Percentiles rank a stretch among this genome's conserved stretches.
phyloP scores from a whole-genome alignment of 2,888 invertebrate genomes.

The Timema cristinae region DNA sequence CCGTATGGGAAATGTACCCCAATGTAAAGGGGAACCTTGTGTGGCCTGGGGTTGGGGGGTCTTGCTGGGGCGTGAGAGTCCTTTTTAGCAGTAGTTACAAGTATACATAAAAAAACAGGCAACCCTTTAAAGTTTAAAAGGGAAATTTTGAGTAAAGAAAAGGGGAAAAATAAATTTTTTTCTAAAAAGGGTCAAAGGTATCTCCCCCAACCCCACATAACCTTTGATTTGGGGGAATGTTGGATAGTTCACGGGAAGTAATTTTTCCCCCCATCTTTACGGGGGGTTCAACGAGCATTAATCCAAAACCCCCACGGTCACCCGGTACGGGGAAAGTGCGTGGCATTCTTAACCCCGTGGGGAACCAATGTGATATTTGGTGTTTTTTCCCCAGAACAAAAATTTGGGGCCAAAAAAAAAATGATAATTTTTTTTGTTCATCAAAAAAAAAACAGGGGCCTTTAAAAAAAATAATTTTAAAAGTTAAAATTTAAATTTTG shows the following conservation, averaged over 20 bases:
- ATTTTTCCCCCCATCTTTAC: constrained; percentile 56
- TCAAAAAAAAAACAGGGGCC: no score
- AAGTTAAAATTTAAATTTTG: no score
- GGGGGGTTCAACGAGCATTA: constrained; percentile 66
- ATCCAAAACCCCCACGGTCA: constrained; percentile 53
- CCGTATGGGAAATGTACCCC: constrained; percentile 67
- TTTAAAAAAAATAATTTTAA: no score
- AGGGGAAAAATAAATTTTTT: constrained; percentile 57
- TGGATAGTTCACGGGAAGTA: constrained; percentile 46
- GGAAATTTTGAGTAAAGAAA: constrained; percentile 1
- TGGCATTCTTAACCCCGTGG: constrained; percentile 52
- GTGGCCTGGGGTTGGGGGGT: constrained; percentile 60
- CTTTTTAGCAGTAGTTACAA: constrained; percentile 68
- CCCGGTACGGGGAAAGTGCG: constrained; percentile 47
- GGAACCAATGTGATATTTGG: constrained; percentile 53
- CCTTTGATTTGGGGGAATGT: neutral
- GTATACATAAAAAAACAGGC: constrained; percentile 64
- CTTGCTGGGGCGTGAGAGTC: constrained; percentile 59
- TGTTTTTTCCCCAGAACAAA: constrained; percentile 48
- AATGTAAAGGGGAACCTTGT: constrained; percentile 62
- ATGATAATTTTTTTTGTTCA: no score
- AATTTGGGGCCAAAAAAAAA: constrained; percentile 51
- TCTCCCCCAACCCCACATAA: constrained; percentile 67
- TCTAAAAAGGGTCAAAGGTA: constrained; percentile 54
- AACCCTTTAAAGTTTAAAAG: constrained; percentile 57